These are phyloP conservation scores for Pycnomerus fuliginosus DNA, from an alignment of 2,888 invertebrate genomes.

Conservation along the genomic window DNA sequence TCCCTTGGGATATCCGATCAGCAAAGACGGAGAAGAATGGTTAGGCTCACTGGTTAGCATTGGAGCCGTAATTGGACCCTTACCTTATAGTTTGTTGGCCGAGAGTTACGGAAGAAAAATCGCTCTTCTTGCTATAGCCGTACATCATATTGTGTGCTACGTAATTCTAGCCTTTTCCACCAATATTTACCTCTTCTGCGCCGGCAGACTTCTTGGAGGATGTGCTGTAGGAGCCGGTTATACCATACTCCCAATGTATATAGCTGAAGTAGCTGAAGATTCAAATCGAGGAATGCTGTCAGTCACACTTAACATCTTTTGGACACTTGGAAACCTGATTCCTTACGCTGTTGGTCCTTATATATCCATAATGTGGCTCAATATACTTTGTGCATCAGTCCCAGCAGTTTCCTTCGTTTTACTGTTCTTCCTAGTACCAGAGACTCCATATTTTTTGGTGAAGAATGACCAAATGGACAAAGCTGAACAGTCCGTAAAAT, in stretches of 20 bases:
- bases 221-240: conserved; percentile 68
- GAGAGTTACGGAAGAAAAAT: conserved; percentile 68
- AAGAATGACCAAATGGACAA: conserved; percentile 3
- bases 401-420: conserved; percentile 11
- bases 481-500: conserved; percentile 7
- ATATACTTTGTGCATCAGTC: conserved; percentile 14
- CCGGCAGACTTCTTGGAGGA: conserved; percentile 62
- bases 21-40: conserved; percentile 54
- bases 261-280: conserved; percentile 81
- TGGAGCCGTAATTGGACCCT: conserved; percentile 62
- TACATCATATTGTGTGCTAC: conserved; percentile 72
- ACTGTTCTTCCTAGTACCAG: conserved; percentile 49
- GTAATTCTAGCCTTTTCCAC: conserved; percentile 61
- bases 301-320: conserved; percentile 49
- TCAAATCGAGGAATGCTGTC: conserved; percentile 79
- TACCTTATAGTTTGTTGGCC: conserved; percentile 66
- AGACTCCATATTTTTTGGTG: conserved; percentile 14
- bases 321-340: conserved; percentile 15
- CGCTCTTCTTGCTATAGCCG: conserved; percentile 62
- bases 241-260: conserved; percentile 79
- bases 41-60: conserved; percentile 54
- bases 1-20: conserved; percentile 10
- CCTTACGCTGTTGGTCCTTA: conserved; percentile 14
- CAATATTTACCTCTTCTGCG: conserved; percentile 56
- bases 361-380: conserved; percentile 8